These are phyloP conservation scores for Ivindomyrus marchei DNA, from an alignment of 2,113 vertebrate species.

Conservation along the genomic window DNA sequence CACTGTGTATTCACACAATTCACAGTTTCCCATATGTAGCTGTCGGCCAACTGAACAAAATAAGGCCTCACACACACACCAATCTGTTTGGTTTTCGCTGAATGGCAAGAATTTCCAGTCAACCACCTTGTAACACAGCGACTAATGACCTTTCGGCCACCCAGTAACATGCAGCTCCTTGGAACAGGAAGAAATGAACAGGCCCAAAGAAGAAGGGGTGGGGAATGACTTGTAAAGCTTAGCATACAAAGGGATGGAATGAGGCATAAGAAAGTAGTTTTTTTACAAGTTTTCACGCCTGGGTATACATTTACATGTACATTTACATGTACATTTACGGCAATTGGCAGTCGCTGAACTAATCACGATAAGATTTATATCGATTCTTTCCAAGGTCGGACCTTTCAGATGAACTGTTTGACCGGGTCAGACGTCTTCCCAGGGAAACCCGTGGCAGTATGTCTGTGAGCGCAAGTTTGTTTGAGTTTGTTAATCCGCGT, in stretches of 20 bases:
- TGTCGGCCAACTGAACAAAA: background rate
- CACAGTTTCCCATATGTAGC: background rate
- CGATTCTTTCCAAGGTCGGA: background rate
- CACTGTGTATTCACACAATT: background rate
- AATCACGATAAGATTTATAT: background rate
- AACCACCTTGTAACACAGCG: background rate
- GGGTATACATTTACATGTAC: too few species aligned
- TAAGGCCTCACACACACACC: background rate
- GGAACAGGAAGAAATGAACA: background rate
- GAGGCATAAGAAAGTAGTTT: too few species aligned
- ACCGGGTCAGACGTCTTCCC: background rate
- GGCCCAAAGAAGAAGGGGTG: background rate
- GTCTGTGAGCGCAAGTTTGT: background rate
- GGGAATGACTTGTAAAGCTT: too few species aligned
- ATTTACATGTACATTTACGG: too few species aligned
- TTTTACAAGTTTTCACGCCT: background rate
- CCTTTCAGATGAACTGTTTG: background rate
- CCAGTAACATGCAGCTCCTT: background rate
- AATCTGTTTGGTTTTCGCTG: background rate
- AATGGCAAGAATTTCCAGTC: background rate
- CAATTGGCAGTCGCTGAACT: background rate
- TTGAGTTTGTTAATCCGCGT: background rate
- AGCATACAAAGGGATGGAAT: too few species aligned
- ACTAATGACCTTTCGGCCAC: background rate
- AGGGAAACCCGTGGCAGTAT: background rate